phyloP scores from a whole-genome alignment of 2,797 vertebrate genomes.

The Pipistrellus kuhlii region DNA sequence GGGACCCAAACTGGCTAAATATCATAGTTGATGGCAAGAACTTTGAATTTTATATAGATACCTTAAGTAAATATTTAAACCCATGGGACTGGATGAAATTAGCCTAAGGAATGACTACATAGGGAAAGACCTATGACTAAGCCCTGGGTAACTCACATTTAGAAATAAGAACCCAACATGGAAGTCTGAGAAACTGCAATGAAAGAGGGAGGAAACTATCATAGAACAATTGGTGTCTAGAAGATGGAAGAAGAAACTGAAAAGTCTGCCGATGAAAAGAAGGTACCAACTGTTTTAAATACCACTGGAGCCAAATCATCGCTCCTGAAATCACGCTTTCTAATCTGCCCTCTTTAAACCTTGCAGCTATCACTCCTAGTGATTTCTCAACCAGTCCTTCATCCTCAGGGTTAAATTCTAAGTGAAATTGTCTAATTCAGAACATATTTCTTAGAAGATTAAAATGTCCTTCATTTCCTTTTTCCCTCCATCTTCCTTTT shows the following conservation, averaged over 20 bases:
- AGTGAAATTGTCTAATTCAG: not conserved
- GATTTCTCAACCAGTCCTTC: not conserved
- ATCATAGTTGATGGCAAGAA: not conserved
- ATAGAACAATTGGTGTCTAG: not conserved
- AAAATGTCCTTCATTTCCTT: not conserved
- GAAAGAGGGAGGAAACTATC: not conserved
- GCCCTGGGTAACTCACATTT: not conserved
- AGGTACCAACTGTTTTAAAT: not conserved
- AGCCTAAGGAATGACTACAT: not conserved
- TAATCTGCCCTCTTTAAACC: too few relatives aligned
- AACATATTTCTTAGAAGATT: not conserved
- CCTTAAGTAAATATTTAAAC: not conserved
- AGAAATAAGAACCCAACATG: not conserved
- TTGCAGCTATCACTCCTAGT: too few relatives aligned
- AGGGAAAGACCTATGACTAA: not conserved
- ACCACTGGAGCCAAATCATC: not conserved
- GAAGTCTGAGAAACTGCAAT: too few relatives aligned
- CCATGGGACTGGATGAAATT: not conserved
- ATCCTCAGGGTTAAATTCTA: not conserved
- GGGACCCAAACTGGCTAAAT: not conserved
- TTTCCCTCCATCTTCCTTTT: not conserved
- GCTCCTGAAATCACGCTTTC: not conserved
- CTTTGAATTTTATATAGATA: not conserved
- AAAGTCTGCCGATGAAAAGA: not conserved
- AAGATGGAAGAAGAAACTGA: not conserved